These are phyloP conservation scores for Dorcus parallelipipedus DNA, from an alignment of 2,888 invertebrate species.

Conservation along the genomic window DNA sequence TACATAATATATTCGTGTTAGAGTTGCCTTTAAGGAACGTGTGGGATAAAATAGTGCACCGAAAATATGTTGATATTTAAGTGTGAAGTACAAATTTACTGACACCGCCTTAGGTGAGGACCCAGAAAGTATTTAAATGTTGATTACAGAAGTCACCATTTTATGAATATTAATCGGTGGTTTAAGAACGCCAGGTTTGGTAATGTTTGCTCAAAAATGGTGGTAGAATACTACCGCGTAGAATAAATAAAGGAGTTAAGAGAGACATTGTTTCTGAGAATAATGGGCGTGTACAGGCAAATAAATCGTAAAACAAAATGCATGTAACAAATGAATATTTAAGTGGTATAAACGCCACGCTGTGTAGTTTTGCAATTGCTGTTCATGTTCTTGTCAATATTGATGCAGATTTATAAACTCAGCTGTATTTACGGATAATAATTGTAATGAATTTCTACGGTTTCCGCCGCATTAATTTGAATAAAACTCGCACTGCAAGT, in stretches of 20 bases:
- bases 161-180: no score
- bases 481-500: not conserved
- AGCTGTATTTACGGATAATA: not conserved
- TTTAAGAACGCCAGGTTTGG: no score
- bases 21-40: no score
- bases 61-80: no score
- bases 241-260: not conserved
- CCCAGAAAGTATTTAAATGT: no score
- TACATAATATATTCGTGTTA: no score
- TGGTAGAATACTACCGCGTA: no score
- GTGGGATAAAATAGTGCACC: no score
- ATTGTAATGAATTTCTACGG: not conserved
- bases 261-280: not conserved
- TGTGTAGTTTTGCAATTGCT: constrained; percentile 1
- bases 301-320: constrained; percentile 3
- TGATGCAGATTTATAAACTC: constrained; percentile 2
- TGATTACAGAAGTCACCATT: no score
- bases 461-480: constrained; percentile 1
- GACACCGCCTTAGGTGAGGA: no score
- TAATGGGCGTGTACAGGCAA: constrained; percentile 2
- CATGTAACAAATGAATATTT: not conserved
- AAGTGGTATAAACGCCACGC: not conserved
- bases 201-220: no score
- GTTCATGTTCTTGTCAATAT: constrained; percentile 1
- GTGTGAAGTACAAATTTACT: no score